Base-by-base conservation (phyloP, 2,113 vertebrate species). In the Delphinus delphis region DNA sequence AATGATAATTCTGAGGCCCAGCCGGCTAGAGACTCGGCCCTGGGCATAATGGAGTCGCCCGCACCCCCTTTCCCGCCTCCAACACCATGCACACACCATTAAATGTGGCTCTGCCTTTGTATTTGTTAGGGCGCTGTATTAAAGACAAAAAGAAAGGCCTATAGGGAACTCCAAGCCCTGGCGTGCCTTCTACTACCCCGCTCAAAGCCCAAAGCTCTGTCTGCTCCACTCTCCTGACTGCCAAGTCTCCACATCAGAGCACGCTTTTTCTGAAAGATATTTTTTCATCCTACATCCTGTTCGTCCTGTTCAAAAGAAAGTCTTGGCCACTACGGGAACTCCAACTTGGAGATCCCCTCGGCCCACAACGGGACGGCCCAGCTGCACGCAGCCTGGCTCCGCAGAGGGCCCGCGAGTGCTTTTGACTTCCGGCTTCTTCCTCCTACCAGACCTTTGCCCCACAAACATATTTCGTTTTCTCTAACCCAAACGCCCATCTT, bases 401-500 rank as follows among this genome's bases (percentile, higher is more conserved):
- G 3, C 28, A 36, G 28, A 89, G 95, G 44, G 77, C n/a, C 53
- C 1, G 0, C 0, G 4, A 92, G 13, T 2, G n/a, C 14, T 84
- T 41, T 62, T 7, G 1, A 36, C 50, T 82, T 70, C 25, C 6
- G 1, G 12, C 73, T 96, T n/a, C 67, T 77, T 86, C 62, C 55
- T 96, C 31, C 41, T 58, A 38, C 60, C 10, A 18, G 33, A 58
- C 80, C 18, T 77, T 90, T 36, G 82, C 63, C 38, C 53, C 80
- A 71, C 26, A 88, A 50, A 90, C 83, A 26, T 6, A 95, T 44
- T 96, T 93, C 36, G 31, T 85, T 95, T 92, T 81, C 67, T 90
- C 6, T 44, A 90, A 81, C 21, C 58, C 53, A 71, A 82, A 85
- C 0, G 23, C 25, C 55, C 31, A 47, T 63, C 53, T 88, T 87